Percentiles rank a stretch among this genome's conserved stretches.
phyloP scores from a whole-genome alignment of 2,113 vertebrate genomes.

The Nanorana parkeri region DNA sequence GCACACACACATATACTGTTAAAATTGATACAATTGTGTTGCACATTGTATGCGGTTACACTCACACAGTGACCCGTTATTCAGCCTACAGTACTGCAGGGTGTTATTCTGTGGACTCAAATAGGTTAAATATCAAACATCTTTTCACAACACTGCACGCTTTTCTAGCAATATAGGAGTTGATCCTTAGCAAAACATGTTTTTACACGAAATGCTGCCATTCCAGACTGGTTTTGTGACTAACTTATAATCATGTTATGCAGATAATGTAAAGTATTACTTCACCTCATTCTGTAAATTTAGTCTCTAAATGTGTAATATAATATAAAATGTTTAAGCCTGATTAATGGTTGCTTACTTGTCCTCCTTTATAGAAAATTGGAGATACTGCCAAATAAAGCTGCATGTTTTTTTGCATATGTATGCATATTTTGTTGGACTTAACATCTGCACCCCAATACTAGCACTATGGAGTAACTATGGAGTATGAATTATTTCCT shows the following conservation, averaged over 20 bases:
- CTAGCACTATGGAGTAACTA: no score
- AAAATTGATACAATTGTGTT: slow-evolving; percentile 15
- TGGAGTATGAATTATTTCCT: no score
- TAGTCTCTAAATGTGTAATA: slow-evolving; percentile 85
- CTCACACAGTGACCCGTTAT: neutral
- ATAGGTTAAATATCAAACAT: neutral
- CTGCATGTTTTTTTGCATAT: slow-evolving; percentile 40
- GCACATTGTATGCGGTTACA: slow-evolving; percentile 19
- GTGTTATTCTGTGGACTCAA: neutral
- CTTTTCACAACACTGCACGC: neutral
- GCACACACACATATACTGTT: neutral
- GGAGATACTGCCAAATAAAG: slow-evolving; percentile 71
- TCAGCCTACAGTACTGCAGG: neutral
- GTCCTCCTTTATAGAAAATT: slow-evolving; percentile 27
- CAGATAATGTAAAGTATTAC: slow-evolving; percentile 74
- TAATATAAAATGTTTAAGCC: slow-evolving; percentile 89
- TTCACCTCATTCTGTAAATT: slow-evolving; percentile 81
- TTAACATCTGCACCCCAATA: no score
- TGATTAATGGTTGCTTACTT: slow-evolving; percentile 81
- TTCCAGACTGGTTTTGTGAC: slow-evolving; percentile 63
- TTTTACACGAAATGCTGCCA: slow-evolving; percentile 53
- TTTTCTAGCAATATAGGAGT: slow-evolving; percentile 2
- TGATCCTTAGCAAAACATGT: slow-evolving; percentile 24
- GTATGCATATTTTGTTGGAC: no score
- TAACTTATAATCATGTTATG: slow-evolving; percentile 55